Percentiles rank a stretch among this genome's conserved stretches.
These are phyloP conservation scores for Piscicola geometra DNA, from an alignment of 2,888 invertebrate genomes.

Conservation along the genomic window DNA sequence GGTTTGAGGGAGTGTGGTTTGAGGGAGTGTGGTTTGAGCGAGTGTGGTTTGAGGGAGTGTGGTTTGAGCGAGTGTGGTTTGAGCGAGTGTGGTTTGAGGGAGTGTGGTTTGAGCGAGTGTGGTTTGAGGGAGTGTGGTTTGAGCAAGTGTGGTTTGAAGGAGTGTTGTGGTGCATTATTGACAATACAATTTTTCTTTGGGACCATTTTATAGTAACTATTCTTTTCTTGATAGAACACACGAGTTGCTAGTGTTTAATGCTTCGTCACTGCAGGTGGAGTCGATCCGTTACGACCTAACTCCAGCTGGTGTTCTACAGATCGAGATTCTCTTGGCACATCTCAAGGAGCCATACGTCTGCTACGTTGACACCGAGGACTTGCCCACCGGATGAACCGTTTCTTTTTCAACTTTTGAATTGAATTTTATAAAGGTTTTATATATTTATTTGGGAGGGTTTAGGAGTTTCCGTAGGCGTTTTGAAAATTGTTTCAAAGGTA, in stretches of 20 bases:
- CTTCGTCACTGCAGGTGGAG: constrained; percentile 23
- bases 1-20: no score
- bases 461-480: neutral
- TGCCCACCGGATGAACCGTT: constrained; percentile 7
- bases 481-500: no score
- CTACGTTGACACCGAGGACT: constrained; percentile 31
- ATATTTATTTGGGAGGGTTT: neutral
- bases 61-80: no score
- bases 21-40: no score
- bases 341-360: constrained; percentile 31
- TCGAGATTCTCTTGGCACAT: constrained; percentile 24
- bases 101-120: no score
- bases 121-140: no score
- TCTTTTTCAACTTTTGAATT: constrained; percentile 1
- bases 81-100: no score
- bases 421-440: neutral
- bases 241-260: no score
- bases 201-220: neutral
- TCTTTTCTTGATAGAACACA: neutral
- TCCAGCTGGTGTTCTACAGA: constrained; percentile 23
- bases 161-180: neutral
- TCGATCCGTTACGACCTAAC: constrained; percentile 32
- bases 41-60: no score
- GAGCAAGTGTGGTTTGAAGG: no score
- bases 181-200: neutral